A percentile compares a stretch with the other conserved stretches of the same genome.
Evolutionary conservation across 1,140 invertebrate species (phyloP).

Genomic region (Pinna nobilis): DNA sequence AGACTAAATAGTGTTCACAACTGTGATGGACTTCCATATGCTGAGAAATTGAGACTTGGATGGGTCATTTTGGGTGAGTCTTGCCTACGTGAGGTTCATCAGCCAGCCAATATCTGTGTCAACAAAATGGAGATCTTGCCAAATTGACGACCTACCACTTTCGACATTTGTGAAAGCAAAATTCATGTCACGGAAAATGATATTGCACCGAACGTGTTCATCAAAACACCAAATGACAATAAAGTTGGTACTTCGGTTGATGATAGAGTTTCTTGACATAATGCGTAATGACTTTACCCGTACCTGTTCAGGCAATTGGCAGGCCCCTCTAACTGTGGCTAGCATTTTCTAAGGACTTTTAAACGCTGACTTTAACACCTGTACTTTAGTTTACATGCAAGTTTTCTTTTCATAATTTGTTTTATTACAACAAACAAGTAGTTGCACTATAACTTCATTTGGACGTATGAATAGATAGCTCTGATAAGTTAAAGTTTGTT

Average conservation of each 20-base stretch:
- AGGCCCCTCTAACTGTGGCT: slow-evolving; percentile 39
- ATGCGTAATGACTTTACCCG: slow-evolving; percentile 20
- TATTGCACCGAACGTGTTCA: not conserved
- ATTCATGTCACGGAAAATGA: slow-evolving; percentile 2
- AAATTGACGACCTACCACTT: slow-evolving; percentile 7
- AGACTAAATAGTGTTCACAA: not conserved
- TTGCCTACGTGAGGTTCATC: slow-evolving; percentile 16
- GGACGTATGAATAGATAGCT: too few species aligned
- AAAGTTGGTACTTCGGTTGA: slow-evolving; percentile 26
- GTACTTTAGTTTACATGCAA: too few species aligned
- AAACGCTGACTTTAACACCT: too few species aligned
- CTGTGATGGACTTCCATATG: slow-evolving; percentile 12
- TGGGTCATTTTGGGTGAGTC: slow-evolving; percentile 34
- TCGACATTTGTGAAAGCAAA: slow-evolving; percentile 18
- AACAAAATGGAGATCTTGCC: slow-evolving; percentile 17
- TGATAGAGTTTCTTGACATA: slow-evolving; percentile 34
- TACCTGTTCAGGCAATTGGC: slow-evolving; percentile 21
- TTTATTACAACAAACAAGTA: too few species aligned
- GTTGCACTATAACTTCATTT: too few species aligned
- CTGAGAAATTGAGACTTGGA: slow-evolving; percentile 32
- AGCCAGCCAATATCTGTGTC: not conserved
- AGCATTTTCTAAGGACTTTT: too few species aligned
- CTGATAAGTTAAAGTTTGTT: too few species aligned
- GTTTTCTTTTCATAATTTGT: too few species aligned
- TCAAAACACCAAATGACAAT: slow-evolving; percentile 23